A percentile compares a stretch with the other conserved stretches of the same genome.
Evolutionary conservation across 53 echinoderm and acorn worm genomes (phyloP).

Genomic region (Patiria pectinifera): DNA sequence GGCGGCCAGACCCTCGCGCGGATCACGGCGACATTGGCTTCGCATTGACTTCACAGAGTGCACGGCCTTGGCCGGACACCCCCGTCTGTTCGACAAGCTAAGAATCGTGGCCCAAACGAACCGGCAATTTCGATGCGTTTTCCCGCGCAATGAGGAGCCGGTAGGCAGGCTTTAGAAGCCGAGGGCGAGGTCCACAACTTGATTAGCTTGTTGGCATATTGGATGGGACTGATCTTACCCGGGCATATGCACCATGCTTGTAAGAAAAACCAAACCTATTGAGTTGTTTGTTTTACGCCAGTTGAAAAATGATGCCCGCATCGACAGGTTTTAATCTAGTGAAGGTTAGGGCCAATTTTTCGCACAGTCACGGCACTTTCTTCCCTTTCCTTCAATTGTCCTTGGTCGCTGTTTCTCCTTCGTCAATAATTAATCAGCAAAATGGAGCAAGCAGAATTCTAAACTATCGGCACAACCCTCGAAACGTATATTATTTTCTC

Average conservation of each 20-base stretch:
- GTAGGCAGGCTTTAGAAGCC: slow-evolving; percentile 15
- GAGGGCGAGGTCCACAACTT: slow-evolving; percentile 1
- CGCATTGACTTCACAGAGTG: not conserved
- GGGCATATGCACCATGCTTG: not conserved
- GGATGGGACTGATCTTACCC: slow-evolving; percentile 13
- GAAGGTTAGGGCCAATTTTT: not conserved
- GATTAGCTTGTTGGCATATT: slow-evolving; percentile 55
- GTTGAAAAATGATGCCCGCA: not conserved
- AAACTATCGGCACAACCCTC: not conserved
- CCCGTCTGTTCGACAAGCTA: not conserved
- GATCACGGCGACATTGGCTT: not conserved
- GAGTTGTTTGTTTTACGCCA: not conserved
- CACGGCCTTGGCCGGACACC: not conserved
- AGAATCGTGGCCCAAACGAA: slow-evolving; percentile 6
- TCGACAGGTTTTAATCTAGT: slow-evolving; percentile 23
- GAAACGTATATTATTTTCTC: not conserved
- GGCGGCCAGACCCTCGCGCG: not conserved
- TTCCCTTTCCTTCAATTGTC: not conserved
- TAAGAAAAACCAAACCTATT: not conserved
- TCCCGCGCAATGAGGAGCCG: slow-evolving; percentile 9
- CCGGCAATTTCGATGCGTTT: slow-evolving; percentile 29
- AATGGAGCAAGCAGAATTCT: not conserved
- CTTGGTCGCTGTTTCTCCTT: not conserved
- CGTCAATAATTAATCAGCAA: not conserved
- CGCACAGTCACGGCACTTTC: not conserved